A percentile compares a stretch with the other conserved stretches of the same genome.
Evolutionary conservation across 1,140 invertebrate genomes (phyloP).

Genomic region (Cryptotermes secundus): DNA sequence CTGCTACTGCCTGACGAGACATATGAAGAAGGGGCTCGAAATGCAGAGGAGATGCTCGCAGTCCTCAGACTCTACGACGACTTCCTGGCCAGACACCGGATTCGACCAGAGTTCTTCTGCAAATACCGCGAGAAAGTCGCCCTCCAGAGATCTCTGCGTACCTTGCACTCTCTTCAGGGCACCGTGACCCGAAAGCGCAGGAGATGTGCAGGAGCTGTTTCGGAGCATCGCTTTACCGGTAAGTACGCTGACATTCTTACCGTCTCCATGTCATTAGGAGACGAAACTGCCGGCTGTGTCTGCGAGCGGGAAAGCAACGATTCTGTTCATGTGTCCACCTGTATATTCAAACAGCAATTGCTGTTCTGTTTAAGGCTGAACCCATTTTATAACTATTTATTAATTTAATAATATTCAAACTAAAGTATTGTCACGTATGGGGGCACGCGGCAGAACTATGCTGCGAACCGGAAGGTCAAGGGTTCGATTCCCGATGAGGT

Average conservation of each 20-base stretch:
- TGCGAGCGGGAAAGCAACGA: too few species aligned
- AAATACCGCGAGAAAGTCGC: conserved; percentile 35
- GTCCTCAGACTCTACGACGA: conserved; percentile 58
- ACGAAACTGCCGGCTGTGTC: too few species aligned
- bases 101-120: conserved; percentile 65
- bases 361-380: too few species aligned
- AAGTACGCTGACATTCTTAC: background rate
- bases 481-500: too few species aligned
- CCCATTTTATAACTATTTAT: too few species aligned
- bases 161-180: background rate
- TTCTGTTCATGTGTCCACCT: too few species aligned
- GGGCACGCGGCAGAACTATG: too few species aligned
- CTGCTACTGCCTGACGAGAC: conserved; percentile 68
- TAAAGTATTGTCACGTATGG: too few species aligned
- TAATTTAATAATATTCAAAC: too few species aligned
- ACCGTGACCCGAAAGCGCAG: background rate
- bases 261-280: too few species aligned
- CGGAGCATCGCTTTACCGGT: conserved; percentile 20
- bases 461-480: too few species aligned
- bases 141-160: conserved; percentile 22
- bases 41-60: conserved; percentile 52
- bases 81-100: conserved; percentile 61
- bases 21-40: conserved; percentile 58
- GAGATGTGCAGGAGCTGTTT: background rate
- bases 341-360: too few species aligned